phyloP scores from a whole-genome alignment of 2,888 invertebrate species.

The Biston betularia region DNA sequence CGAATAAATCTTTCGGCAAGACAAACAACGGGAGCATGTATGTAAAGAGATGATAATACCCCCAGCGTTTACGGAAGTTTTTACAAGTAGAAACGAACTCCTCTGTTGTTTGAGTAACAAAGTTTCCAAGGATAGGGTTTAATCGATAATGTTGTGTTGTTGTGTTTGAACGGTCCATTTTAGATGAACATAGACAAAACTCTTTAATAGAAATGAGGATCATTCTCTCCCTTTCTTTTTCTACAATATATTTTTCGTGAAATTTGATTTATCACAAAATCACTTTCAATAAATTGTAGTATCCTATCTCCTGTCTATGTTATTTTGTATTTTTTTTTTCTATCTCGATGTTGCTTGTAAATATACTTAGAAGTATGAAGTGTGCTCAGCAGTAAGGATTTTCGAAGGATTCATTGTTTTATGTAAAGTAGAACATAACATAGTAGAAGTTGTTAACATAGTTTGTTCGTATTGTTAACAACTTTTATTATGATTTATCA shows the following conservation, averaged over 20 bases:
- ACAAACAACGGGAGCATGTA: constrained; percentile 49
- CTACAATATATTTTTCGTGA: background rate
- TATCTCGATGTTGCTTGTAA: too few species aligned
- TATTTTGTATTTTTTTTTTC: too few species aligned
- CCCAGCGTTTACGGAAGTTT: constrained; percentile 48
- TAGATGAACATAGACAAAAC: constrained; percentile 3
- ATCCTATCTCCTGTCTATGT: too few species aligned
- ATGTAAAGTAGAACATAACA: too few species aligned
- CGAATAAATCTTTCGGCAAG: constrained; percentile 45
- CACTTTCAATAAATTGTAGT: too few species aligned
- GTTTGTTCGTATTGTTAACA: too few species aligned
- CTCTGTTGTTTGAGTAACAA: constrained; percentile 47
- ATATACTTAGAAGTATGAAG: too few species aligned
- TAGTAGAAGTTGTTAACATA: too few species aligned
- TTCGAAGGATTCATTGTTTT: too few species aligned
- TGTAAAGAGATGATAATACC: constrained; percentile 50
- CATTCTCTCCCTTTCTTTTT: background rate
- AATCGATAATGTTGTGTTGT: constrained; percentile 46
- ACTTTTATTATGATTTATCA: too few species aligned
- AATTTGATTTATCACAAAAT: too few species aligned
- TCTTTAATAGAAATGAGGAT: background rate
- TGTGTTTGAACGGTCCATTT: constrained; percentile 30
- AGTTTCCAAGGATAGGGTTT: constrained; percentile 46
- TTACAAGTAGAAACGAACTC: constrained; percentile 48
- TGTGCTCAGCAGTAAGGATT: too few species aligned